Percentiles rank a stretch among this genome's conserved stretches.
These are phyloP conservation scores for Temnothorax unifasciatus DNA, from an alignment of 2,888 invertebrate genomes.

Conservation along the genomic window DNA sequence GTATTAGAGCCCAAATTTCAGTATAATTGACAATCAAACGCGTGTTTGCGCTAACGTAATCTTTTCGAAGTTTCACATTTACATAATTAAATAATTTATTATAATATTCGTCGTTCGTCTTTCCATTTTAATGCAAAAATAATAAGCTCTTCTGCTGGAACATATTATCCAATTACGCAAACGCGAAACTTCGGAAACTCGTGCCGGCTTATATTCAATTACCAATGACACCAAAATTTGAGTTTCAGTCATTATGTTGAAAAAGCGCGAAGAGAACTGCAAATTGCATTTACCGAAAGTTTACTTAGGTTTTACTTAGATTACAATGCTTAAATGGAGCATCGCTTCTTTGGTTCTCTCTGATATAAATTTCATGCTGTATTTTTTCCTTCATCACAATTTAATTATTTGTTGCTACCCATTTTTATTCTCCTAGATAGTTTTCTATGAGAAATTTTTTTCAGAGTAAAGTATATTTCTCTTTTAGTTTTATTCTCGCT, in stretches of 20 bases:
- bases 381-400: neutral
- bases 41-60: slow-evolving; percentile 2
- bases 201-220: neutral
- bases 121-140: neutral
- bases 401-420: neutral
- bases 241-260: neutral
- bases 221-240: neutral
- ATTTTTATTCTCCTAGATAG: neutral
- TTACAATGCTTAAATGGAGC: neutral
- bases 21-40: slow-evolving; percentile 2
- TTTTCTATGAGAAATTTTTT: neutral
- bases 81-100: slow-evolving; percentile 10
- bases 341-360: neutral
- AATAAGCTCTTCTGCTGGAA: neutral
- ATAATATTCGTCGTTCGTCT: neutral
- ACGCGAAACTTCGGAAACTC: neutral
- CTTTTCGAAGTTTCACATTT: neutral
- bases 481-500: neutral
- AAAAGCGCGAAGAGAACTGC: neutral
- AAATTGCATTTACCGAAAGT: neutral
- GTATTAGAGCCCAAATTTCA: neutral
- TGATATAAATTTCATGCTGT: neutral
- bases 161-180: slow-evolving; percentile 13
- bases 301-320: neutral
- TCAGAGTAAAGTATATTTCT: neutral